Percentiles rank a stretch among this genome's conserved stretches.
Conservation (phyloP, 1,140 invertebrate species). For the Leptopilina clavipes region DNA sequence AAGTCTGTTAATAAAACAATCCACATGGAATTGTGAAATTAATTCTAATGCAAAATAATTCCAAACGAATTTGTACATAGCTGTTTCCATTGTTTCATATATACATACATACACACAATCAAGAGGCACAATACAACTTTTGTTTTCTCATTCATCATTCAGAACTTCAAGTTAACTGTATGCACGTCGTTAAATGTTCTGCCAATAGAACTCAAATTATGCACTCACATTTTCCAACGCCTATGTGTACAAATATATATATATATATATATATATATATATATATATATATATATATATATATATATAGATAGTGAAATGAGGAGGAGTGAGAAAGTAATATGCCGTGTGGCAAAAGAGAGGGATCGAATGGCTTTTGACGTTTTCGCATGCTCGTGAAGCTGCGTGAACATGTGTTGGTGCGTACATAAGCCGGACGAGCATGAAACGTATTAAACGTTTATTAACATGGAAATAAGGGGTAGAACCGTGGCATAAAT, state of each 20-base stretch:
- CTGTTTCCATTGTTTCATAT: not conserved
- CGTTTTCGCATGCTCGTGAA: not conserved
- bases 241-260: too few species aligned
- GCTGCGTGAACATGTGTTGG: not conserved
- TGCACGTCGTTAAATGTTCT: conserved; percentile 17
- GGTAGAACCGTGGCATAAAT: conserved; percentile 25
- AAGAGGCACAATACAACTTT: not conserved
- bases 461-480: conserved; percentile 27
- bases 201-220: conserved; percentile 9
- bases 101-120: too few species aligned
- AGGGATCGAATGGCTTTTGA: conserved; percentile 8
- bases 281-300: too few species aligned
- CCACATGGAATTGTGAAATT: too few species aligned
- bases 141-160: not conserved
- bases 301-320: not conserved
- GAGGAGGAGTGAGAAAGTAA: not conserved
- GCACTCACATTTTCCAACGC: not conserved
- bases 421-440: not conserved
- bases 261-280: too few species aligned
- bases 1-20: too few species aligned
- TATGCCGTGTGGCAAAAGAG: not conserved
- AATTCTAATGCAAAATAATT: not conserved
- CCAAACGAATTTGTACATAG: not conserved
- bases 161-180: conserved; percentile 1
- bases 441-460: conserved; percentile 1